Evolutionary conservation across 1,140 invertebrate genomes (phyloP).

Genomic region (Drosophila murphyi): DNA sequence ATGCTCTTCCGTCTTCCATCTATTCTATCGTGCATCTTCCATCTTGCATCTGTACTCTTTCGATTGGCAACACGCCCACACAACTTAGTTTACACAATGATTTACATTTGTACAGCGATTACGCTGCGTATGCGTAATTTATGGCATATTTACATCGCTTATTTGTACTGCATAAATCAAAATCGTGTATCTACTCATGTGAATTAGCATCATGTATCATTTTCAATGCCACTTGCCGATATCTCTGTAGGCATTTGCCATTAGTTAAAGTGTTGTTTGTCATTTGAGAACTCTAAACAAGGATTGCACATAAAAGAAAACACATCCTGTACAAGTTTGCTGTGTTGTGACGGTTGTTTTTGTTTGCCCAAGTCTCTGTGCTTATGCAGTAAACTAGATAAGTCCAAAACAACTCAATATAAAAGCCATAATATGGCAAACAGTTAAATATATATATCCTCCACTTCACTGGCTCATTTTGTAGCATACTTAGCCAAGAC

Average conservation of each 20-base stretch:
- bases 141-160: constrained; percentile 65
- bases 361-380: constrained; percentile 55
- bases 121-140: constrained; percentile 62
- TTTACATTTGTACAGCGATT: constrained; percentile 70
- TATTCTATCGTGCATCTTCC: constrained; percentile 27
- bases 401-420: constrained; percentile 83
- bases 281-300: constrained; percentile 46
- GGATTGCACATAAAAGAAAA: constrained; percentile 63
- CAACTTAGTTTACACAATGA: constrained; percentile 73
- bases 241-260: constrained; percentile 11
- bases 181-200: constrained; percentile 8
- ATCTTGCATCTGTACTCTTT: constrained; percentile 49
- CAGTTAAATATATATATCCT: constrained; percentile 56
- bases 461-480: constrained; percentile 26
- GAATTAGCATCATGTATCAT: constrained; percentile 53
- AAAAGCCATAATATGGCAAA: constrained; percentile 82
- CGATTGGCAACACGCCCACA: constrained; percentile 27
- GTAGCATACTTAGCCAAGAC: constrained; percentile 42
- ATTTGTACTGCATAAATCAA: constrained; percentile 54
- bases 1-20: constrained; percentile 40
- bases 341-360: background rate
- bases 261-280: constrained; percentile 38
- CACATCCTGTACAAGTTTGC: constrained; percentile 41
- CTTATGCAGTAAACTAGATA: constrained; percentile 75
- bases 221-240: constrained; percentile 13